A percentile compares a stretch with the other conserved stretches of the same genome.
phyloP scores from a whole-genome alignment of 2,113 vertebrate genomes.

The Prinia subflava region DNA sequence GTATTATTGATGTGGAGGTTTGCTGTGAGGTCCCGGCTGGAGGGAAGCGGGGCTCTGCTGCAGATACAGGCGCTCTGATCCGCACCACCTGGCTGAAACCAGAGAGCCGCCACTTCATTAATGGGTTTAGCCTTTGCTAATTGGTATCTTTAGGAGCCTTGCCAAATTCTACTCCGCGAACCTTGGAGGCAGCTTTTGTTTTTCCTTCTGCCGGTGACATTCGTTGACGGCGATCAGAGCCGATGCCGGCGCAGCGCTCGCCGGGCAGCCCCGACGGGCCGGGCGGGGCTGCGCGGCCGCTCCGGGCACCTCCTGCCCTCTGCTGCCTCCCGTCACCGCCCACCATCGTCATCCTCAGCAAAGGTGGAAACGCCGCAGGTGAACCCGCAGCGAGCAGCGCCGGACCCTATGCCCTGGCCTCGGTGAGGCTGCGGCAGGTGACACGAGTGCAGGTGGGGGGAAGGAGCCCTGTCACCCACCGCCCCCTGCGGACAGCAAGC shows the following conservation, averaged over 20 bases:
- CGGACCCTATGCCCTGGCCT: too few species aligned
- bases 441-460: not conserved
- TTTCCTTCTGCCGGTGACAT: constrained; percentile 35
- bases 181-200: constrained; percentile 40
- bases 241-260: not conserved
- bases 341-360: not conserved
- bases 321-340: not conserved
- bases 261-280: not conserved
- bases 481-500: not conserved
- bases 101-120: constrained; percentile 67
- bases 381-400: not conserved
- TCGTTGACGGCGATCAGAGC: constrained; percentile 15
- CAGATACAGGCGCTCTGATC: constrained; percentile 62
- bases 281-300: not conserved
- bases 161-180: constrained; percentile 42
- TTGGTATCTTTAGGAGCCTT: constrained; percentile 69
- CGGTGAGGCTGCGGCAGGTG: not conserved
- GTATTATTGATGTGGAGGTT: constrained; percentile 63
- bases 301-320: not conserved
- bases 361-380: not conserved
- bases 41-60: constrained; percentile 44
- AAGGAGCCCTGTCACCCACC: not conserved
- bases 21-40: constrained; percentile 64
- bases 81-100: constrained; percentile 72
- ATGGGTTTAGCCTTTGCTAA: constrained; percentile 74